These are phyloP conservation scores for Hybognathus amarus DNA, from an alignment of 2,797 vertebrate species.

Conservation along the genomic window DNA sequence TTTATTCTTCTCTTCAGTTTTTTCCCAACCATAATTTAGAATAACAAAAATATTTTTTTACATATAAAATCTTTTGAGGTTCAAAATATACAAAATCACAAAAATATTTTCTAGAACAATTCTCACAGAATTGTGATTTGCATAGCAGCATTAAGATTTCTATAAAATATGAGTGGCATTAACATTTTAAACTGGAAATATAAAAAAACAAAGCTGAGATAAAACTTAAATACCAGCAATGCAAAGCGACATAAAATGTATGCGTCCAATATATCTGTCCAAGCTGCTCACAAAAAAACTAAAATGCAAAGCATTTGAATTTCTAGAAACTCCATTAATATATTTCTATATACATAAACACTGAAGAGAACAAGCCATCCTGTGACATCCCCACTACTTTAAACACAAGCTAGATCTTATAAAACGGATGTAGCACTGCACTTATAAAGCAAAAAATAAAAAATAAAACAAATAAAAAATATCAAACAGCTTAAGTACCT, in stretches of 20 bases:
- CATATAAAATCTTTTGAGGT: constrained; percentile 36
- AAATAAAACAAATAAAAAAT: not conserved
- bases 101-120: constrained; percentile 29
- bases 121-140: constrained; percentile 24
- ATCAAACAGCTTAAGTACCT: not conserved
- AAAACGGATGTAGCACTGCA: not conserved
- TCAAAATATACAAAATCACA: constrained; percentile 50
- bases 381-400: not conserved
- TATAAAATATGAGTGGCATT: not conserved
- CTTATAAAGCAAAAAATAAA: not conserved
- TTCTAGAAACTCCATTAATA: constrained; percentile 15
- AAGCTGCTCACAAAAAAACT: constrained; percentile 9
- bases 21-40: not conserved
- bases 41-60: constrained; percentile 16
- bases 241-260: not conserved
- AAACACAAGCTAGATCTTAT: not conserved
- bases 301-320: constrained; percentile 32
- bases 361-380: not conserved
- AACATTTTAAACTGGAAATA: constrained; percentile 25
- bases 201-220: constrained; percentile 20
- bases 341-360: constrained; percentile 1
- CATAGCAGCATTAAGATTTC: constrained; percentile 28
- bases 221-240: constrained; percentile 23
- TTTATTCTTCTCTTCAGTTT: constrained; percentile 16
- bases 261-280: not conserved